Base-by-base conservation (phyloP, 1,140 invertebrate genomes). In the Acromyrmex heyeri region DNA sequence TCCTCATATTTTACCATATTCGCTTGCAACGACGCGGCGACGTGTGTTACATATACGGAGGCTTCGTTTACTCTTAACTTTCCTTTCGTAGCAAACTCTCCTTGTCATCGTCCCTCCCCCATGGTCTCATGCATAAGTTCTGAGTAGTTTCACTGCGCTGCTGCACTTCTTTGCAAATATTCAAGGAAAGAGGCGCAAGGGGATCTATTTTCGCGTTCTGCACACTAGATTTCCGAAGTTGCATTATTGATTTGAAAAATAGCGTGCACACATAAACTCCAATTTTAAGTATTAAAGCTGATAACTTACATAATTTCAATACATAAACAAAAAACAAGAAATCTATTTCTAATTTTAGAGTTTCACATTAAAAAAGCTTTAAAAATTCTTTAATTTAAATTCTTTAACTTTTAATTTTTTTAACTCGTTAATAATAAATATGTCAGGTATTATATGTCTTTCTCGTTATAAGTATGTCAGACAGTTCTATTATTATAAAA, bases 41-140 rank as follows among this genome's bases (percentile, higher is more conserved):
- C 38, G 67, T 50, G 79, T 73, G 79, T 72, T 48, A 81, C 64
- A 38, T 82, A 69, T 53, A 57, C 30, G 67, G 38, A 55, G 34
- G 55, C 53, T 73, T 82, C 79, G 53, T 82, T 73, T 73, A 73
- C 79, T 73, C 79, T 21, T 48, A 72, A 72, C 78, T 82, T 65
- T 61, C 7, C 53, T 82, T 24, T 72, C 34, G 48, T 21, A 44
- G n/a, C n/a, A 53, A 79, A 79, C 50, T 59, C 65, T 48, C 34
- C 38, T 48, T 57, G 27, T 55, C 78, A 24, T 59, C 65, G 18
- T 48, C 53, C 55, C 34, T 27, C 18, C 21, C 24, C 14, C 24
- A 4, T 3, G 48, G 44, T 12, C 50, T 24, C 53, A 38, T 57
- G 53, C 44, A 50, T 61, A 83, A 83, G 69, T 83, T 83, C 69